Base-by-base conservation (phyloP, 23 tunicate genomes). In the Trididemnum clinides region DNA sequence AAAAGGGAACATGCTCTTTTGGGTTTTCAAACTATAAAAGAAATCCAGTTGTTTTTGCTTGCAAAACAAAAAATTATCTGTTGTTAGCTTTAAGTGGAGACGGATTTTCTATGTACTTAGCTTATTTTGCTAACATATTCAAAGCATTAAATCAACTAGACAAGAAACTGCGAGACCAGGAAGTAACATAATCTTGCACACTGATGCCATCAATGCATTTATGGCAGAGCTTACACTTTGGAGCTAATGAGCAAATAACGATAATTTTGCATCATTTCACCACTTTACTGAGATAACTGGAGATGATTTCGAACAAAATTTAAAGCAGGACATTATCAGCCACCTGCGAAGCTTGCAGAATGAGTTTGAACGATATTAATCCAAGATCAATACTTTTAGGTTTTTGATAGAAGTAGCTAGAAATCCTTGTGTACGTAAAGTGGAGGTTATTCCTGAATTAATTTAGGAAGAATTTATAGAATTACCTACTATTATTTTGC, bases 401-500 rank as follows among this genome's bases (percentile, higher is more conserved):
- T 38, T 76, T 76, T 76, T 39, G 82, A 37, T 76, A 33, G 39
- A 34, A 76, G 37, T 76, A 39, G 66, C 82, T 38, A 76, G 82
- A 76, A 76, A 76, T 76, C 66, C 82, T 39, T 76, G 38, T 76
- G 32, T 39, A 76, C 39, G 28, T 76, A 34, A 76, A 38, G 66
- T 76, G 82, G 82, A 76, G 66, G 82, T 15, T 76, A 69, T 80
- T 80, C 72, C 84, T 80, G 23, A 80, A 80, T 51, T 30, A 80
- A 57, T 80, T 30, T 73, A 80, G 57, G 84, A 57, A 80, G 84
- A 28, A 80, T 80, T 57, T 57, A 80, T 80, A 80, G 73, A 80
- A 57, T 80, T 80, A 80, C 25, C 71, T 27, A 80, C 84, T 36
- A 82, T 82, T 82, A 51, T 82, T 82, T 82, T 82, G 86, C 86